Conservation (phyloP, 2,888 invertebrate genomes). For the Tyria jacobaeae region DNA sequence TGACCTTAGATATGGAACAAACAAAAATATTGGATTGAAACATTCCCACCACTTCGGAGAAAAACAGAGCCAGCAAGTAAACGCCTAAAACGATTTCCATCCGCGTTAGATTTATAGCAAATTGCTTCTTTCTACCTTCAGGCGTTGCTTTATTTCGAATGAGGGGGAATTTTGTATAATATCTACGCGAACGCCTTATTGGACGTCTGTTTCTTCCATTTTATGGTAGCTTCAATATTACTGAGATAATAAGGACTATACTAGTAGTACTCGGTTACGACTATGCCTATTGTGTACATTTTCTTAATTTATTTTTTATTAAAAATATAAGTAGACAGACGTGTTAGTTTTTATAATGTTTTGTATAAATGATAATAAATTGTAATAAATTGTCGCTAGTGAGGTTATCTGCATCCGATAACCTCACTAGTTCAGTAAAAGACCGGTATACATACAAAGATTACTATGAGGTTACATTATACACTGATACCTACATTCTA, state of each 20-base stretch:
- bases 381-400: too few species aligned
- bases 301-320: not conserved
- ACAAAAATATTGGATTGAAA: conserved; percentile 30
- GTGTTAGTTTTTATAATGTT: conserved; percentile 7
- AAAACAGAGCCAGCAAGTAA: conserved; percentile 68
- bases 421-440: too few species aligned
- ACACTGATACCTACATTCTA: too few species aligned
- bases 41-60: conserved; percentile 28
- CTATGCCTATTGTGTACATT: conserved; percentile 18
- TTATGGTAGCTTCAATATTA: conserved; percentile 40
- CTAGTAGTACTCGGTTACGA: conserved; percentile 22
- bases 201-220: conserved; percentile 45
- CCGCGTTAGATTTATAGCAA: conserved; percentile 79
- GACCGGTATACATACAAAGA: too few species aligned
- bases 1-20: conserved; percentile 33
- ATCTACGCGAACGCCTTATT: conserved; percentile 40
- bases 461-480: too few species aligned
- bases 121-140: conserved; percentile 75
- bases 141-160: conserved; percentile 76
- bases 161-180: conserved; percentile 59
- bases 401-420: too few species aligned
- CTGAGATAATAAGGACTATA: conserved; percentile 37
- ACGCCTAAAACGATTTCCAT: conserved; percentile 76
- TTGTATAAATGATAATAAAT: too few species aligned
- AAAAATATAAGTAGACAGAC: not conserved